A percentile compares a stretch with the other conserved stretches of the same genome.
These are phyloP conservation scores for Notolepis coatsorum DNA, from an alignment of 2,797 vertebrate genomes.

Conservation along the genomic window DNA sequence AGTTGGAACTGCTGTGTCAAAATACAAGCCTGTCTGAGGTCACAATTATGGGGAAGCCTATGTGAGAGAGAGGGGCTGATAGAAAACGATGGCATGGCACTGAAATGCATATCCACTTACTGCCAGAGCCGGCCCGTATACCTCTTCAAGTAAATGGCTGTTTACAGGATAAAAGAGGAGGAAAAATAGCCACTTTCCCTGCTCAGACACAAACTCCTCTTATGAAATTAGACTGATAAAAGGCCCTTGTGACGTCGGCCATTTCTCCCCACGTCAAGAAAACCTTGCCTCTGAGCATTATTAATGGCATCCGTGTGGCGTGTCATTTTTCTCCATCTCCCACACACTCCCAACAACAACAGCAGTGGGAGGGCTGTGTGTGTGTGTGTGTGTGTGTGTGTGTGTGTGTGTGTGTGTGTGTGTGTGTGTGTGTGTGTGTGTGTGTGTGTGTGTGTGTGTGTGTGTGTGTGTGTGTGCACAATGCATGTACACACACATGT, in stretches of 20 bases:
- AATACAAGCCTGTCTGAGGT: constrained; percentile 63
- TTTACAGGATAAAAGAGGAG: constrained; percentile 81
- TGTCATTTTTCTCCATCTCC: constrained; percentile 80
- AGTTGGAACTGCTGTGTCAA: constrained; percentile 49
- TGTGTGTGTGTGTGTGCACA: background rate
- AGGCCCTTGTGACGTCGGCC: constrained; percentile 77
- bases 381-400: constrained; percentile 27
- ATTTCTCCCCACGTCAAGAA: constrained; percentile 80
- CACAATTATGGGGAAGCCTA: constrained; percentile 69
- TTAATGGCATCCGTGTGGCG: constrained; percentile 83
- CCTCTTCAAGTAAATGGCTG: constrained; percentile 79
- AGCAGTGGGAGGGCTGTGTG: constrained; percentile 56
- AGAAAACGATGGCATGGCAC: constrained; percentile 75
- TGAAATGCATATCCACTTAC: constrained; percentile 81
- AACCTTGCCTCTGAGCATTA: constrained; percentile 83
- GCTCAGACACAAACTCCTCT: constrained; percentile 77
- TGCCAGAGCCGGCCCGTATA: constrained; percentile 65
- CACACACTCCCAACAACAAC: constrained; percentile 45
- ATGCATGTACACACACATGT: background rate
- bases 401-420: background rate
- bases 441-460: background rate
- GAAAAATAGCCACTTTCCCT: constrained; percentile 75
- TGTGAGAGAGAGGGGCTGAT: constrained; percentile 66
- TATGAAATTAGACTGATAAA: constrained; percentile 82
- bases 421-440: background rate